phyloP scores from a whole-genome alignment of 2,888 invertebrate genomes.

The Sinodicranocentrus sp. region DNA sequence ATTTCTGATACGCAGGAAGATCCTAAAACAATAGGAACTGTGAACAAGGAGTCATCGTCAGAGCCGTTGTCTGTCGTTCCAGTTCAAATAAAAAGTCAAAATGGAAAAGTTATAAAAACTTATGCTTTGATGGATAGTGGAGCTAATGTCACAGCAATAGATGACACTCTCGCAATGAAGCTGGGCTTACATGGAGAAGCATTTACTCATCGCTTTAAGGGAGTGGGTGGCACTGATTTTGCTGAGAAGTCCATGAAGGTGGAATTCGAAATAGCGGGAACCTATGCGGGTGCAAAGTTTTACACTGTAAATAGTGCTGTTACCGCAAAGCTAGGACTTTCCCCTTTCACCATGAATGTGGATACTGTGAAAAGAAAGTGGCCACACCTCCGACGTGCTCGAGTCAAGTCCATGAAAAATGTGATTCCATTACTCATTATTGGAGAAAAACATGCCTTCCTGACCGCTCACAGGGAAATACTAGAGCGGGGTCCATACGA shows the following conservation, averaged over 20 bases:
- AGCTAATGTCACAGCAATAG: not conserved
- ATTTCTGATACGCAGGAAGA: conserved; percentile 2
- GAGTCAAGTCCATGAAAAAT: not conserved
- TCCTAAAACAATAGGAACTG: not conserved
- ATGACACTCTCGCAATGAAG: not conserved
- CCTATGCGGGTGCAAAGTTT: not conserved
- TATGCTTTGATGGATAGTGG: conserved; percentile 37
- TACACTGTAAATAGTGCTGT: not conserved
- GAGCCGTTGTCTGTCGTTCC: not conserved
- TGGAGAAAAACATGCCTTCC: not conserved
- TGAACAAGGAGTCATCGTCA: not conserved
- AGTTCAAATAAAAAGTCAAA: not conserved
- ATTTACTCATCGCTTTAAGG: not conserved
- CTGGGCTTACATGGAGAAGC: not conserved
- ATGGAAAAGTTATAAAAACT: not conserved
- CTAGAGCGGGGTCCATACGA: not conserved
- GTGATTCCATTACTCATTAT: not conserved
- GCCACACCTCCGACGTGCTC: conserved; percentile 2
- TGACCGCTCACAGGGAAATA: not conserved
- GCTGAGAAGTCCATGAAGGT: not conserved
- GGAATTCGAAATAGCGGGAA: not conserved
- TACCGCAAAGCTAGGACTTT: not conserved
- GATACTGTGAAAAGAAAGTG: not conserved
- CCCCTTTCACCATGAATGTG: not conserved
- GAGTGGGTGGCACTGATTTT: not conserved